A percentile compares a stretch with the other conserved stretches of the same genome.
Conservation (phyloP, 1,140 invertebrate genomes). For the Temnothorax longispinosus region DNA sequence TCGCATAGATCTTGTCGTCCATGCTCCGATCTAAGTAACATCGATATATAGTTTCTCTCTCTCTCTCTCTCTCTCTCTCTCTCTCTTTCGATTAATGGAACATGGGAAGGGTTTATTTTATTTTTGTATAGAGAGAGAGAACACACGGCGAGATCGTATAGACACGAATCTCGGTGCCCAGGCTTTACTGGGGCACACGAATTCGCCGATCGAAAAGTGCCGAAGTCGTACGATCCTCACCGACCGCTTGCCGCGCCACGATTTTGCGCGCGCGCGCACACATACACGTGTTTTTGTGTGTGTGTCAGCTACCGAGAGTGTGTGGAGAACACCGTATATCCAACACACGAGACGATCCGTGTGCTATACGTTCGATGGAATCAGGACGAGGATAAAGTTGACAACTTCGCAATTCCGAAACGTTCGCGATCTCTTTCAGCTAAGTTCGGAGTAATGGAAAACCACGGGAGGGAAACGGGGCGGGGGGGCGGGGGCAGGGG, state of each 20-base stretch:
- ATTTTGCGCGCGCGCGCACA: not conserved
- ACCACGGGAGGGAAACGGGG: no score
- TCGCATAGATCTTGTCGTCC: no score
- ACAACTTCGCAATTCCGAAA: not conserved
- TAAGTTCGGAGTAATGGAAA: not conserved
- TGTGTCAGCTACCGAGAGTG: not conserved
- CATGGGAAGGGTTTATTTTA: constrained; percentile 14
- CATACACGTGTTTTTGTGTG: no score
- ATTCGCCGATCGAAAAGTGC: constrained; percentile 53
- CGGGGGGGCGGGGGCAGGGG: no score
- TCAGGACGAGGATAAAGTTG: not conserved
- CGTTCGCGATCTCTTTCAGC: not conserved
- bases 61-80: not conserved
- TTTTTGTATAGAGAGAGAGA: constrained; percentile 25
- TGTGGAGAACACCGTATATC: not conserved
- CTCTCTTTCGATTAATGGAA: not conserved
- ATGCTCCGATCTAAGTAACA: no score
- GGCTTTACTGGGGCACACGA: constrained; percentile 47
- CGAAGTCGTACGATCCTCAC: constrained; percentile 39
- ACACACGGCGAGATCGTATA: constrained; percentile 8
- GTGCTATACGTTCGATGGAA: not conserved
- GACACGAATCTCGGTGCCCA: constrained; percentile 23
- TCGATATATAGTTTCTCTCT: no score
- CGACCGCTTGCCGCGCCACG: constrained; percentile 44
- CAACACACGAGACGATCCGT: not conserved